phyloP scores from a whole-genome alignment of 2,888 invertebrate species.

The Lasioglossum pauxillum region DNA sequence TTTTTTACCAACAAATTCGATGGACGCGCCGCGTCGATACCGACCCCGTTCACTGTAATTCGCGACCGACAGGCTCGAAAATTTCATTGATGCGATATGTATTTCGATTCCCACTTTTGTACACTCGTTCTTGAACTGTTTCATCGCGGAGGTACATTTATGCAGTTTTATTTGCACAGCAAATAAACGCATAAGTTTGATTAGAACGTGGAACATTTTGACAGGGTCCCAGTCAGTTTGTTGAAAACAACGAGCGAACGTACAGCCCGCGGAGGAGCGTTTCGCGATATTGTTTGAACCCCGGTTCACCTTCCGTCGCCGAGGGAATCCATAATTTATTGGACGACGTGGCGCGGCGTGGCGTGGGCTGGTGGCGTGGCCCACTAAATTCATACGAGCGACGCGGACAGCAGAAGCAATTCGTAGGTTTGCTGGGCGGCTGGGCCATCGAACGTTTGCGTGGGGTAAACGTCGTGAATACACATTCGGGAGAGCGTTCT shows the following conservation, averaged over 20 bases:
- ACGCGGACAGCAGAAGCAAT: conserved; percentile 16
- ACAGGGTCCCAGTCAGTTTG: not conserved
- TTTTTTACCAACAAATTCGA: conserved; percentile 1
- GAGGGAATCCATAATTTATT: conserved; percentile 43
- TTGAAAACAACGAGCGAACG: not conserved
- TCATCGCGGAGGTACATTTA: not conserved
- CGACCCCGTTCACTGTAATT: not conserved
- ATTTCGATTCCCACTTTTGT: not conserved
- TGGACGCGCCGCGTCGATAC: not conserved
- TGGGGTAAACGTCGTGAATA: conserved; percentile 58
- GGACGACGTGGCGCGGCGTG: conserved; percentile 4
- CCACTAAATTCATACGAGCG: conserved; percentile 26
- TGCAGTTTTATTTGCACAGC: not conserved
- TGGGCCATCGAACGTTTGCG: conserved; percentile 50
- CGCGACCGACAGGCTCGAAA: not conserved
- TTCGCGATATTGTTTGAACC: conserved; percentile 16
- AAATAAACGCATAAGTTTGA: not conserved
- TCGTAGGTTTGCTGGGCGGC: conserved; percentile 10
- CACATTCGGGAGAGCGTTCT: conserved; percentile 35
- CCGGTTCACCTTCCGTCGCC: conserved; percentile 14
- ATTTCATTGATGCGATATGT: not conserved
- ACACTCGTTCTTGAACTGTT: not conserved
- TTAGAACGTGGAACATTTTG: not conserved
- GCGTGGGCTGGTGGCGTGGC: not conserved
- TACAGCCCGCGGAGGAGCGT: not conserved